Base-by-base conservation (phyloP, 2,113 vertebrate genomes). In the Spea bombifrons region DNA sequence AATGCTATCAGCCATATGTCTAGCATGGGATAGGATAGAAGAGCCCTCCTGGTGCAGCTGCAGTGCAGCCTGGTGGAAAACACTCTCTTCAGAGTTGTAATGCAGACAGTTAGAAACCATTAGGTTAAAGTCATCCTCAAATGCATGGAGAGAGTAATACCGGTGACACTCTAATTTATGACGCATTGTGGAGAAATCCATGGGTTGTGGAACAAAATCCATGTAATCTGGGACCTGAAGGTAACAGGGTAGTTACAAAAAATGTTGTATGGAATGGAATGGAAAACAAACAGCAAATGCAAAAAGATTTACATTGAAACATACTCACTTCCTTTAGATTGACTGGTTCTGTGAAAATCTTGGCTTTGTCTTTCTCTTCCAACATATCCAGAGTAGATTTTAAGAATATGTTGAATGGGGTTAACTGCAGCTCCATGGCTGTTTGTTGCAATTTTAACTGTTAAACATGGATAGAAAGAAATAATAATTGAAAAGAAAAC, bases 111-210 rank as follows among this genome's bases (percentile, higher is more conserved):
- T 99, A 88, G 94, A 93, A 88, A 99, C 94, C 92, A 98, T 97
- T 83, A 99, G 93, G 89, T 96, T 96, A 91, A 99, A 99, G 89
- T 99, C 97, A 7, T 90, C 89, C 90, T 99, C 97, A 90, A 99
- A 93, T 75, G 97, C 96, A 81, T 94, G 90, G 86, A 99, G 86
- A 5, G 95, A 93, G 90, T 81, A 85, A 88, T 99, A 99, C 77
- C 91, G 88, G 77, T 99, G 97, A 81, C 91, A 92, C 84, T 98
- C 96, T 88, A 99, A 89, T 88, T 98, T 98, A 84, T 87, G 89
- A 84, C 92, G 93, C 94, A 99, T 99, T 80, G 95, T 95, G 87
- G 96, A 94, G 92, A 99, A 99, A 92, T 99, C 97, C 96, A 99
- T 99, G 83, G 97, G 97, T 83, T 95, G 93, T 86, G 90, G 92